A percentile compares a stretch with the other conserved stretches of the same genome.
These are phyloP conservation scores for Sebastes oblongus DNA, from an alignment of 2,797 vertebrate species.

Conservation along the genomic window DNA sequence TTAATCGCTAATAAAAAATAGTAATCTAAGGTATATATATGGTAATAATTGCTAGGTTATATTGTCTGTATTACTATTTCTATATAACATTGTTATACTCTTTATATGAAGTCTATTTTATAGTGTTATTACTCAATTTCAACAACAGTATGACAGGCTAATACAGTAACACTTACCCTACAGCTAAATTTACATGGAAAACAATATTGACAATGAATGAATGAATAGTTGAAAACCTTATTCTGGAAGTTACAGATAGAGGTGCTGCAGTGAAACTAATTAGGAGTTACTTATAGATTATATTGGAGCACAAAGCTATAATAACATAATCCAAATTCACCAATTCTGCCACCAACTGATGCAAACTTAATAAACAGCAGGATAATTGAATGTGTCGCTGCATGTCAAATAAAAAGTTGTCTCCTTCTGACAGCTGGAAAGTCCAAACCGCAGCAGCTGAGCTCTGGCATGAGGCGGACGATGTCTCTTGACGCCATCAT, in stretches of 20 bases:
- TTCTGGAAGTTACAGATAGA: background rate
- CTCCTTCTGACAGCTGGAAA: conserved; percentile 72
- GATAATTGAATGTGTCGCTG: background rate
- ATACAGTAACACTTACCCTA: background rate
- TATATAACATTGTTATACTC: background rate
- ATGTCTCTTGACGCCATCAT: conserved; percentile 89
- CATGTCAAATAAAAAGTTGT: conserved; percentile 10
- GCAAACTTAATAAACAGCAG: background rate
- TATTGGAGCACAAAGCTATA: background rate
- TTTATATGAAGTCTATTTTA: background rate
- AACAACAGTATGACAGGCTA: background rate
- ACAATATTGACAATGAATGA: background rate
- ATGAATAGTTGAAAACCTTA: background rate
- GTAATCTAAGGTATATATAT: too few relatives aligned
- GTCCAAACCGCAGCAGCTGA: conserved; percentile 75
- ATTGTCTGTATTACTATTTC: background rate
- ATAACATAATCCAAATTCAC: background rate
- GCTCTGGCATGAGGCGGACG: conserved; percentile 82
- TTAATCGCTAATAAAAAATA: background rate
- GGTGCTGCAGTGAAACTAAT: background rate
- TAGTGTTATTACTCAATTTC: background rate
- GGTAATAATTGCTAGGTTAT: background rate
- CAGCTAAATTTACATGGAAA: background rate
- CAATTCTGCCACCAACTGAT: background rate
- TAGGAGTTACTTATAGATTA: too few relatives aligned